phyloP scores from a whole-genome alignment of 2,113 vertebrate genomes.

The Panthera leo region DNA sequence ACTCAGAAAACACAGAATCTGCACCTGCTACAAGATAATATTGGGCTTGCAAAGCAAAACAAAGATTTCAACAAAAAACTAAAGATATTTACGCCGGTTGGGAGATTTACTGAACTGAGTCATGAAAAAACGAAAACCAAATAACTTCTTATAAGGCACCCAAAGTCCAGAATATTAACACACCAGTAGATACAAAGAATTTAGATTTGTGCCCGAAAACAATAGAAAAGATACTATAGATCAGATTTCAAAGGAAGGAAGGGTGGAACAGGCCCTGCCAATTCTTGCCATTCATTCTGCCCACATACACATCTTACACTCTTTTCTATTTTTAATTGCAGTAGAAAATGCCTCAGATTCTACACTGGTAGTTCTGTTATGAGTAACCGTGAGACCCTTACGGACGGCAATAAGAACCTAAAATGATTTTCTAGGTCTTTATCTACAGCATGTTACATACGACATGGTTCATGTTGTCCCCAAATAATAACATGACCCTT shows the following conservation, averaged over 20 bases:
- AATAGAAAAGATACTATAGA: slow-evolving; percentile 66
- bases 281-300: slow-evolving; percentile 38
- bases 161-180: slow-evolving; percentile 28
- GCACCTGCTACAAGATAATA: slow-evolving; percentile 73
- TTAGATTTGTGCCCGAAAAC: slow-evolving; percentile 56
- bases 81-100: slow-evolving; percentile 35
- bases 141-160: neutral
- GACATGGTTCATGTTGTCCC: neutral
- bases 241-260: slow-evolving; percentile 72
- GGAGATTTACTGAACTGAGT: slow-evolving; percentile 31
- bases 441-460: neutral
- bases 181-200: slow-evolving; percentile 49
- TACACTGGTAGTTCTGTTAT: neutral
- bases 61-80: slow-evolving; percentile 58
- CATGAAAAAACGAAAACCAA: slow-evolving; percentile 42
- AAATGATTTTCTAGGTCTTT: neutral
- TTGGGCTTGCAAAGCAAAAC: slow-evolving; percentile 59
- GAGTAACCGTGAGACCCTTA: neutral
- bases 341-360: slow-evolving; percentile 33
- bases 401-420: neutral
- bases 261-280: neutral
- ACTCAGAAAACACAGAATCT: slow-evolving; percentile 49
- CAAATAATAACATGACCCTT: neutral
- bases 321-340: slow-evolving; percentile 59
- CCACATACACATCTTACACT: slow-evolving; percentile 15